Base-by-base conservation (phyloP, 2,797 vertebrate genomes). In the Sparidentex hasta region DNA sequence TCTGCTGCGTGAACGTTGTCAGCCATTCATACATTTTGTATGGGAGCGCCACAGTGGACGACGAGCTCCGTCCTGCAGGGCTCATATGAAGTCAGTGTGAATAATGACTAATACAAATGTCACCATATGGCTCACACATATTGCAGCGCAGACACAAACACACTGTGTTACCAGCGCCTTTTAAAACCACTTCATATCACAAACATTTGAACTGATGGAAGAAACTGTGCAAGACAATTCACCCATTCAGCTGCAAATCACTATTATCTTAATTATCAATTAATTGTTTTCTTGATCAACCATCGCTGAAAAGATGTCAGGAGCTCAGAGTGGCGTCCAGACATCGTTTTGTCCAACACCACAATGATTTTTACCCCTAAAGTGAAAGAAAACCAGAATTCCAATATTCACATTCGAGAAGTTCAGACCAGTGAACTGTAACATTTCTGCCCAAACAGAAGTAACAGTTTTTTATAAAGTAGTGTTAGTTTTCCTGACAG, bases 31-130 rank as follows among this genome's bases (percentile, higher is more conserved):
- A 74, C 18, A 88, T 83, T 69, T 72, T 88, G 65, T 61, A 78
- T 71, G 65, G 20, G 57, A 82, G 58, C 54, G 68, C 57, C 81
- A 87, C 54, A 69, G 83, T 78, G 82, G 80, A 63, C 54, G 29
- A 82, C 70, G 71, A 57, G 50, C 65, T 66, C 23, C 43, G 17
- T 65, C 21, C 86, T 90, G 75, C 41, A 51, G 72, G 73, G 65
- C 61, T 75, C 27, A 59, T 16, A 67, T 74, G 58, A 85, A 86
- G 79, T 79, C 63, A 54, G 29, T 75, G 71, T 85, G 78, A 92
- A 87, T 71, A 82, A 85, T 85, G 81, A 88, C 77, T 71, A 74
- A 81, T 52, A 82, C 4, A 85, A 88, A 89, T 78, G 70, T 79
- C 78, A 76, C 56, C 65, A 38, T 48, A 68, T 63, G 56, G 69